A percentile compares a stretch with the other conserved stretches of the same genome.
These are phyloP conservation scores for Drosophila sulfurigaster DNA, from an alignment of 1,140 invertebrate species.

Conservation along the genomic window DNA sequence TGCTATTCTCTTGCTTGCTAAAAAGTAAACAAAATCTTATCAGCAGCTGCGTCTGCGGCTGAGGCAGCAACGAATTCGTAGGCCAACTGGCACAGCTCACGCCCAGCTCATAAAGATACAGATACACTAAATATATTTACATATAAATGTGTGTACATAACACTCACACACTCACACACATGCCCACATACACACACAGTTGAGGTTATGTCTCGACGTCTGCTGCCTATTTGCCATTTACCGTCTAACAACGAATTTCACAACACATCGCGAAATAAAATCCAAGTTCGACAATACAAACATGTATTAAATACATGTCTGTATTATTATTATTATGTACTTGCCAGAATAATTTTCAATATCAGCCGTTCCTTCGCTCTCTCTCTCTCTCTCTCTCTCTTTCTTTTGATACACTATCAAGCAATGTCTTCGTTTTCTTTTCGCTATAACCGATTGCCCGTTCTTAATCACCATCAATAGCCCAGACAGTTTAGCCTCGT, in stretches of 20 bases:
- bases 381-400: too few relatives aligned
- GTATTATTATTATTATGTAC: not conserved
- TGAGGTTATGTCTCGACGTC: conserved; percentile 38
- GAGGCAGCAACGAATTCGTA: conserved; percentile 12
- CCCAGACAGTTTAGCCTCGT: too few relatives aligned
- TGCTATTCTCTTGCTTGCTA: conserved; percentile 4
- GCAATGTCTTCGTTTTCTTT: not conserved
- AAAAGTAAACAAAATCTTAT: conserved; percentile 66
- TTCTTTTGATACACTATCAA: not conserved
- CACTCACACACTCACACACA: not conserved
- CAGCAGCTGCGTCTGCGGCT: conserved; percentile 17
- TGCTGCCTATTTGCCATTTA: conserved; percentile 37
- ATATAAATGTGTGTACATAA: conserved; percentile 9
- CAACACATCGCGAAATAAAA: conserved; percentile 44
- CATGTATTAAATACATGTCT: not conserved
- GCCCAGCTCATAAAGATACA: conserved; percentile 58
- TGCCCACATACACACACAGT: conserved; percentile 10
- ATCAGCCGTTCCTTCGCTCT: not conserved
- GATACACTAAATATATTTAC: conserved; percentile 39
- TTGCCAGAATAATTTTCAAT: conserved; percentile 1
- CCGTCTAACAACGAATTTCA: conserved; percentile 37
- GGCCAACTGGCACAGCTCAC: conserved; percentile 50
- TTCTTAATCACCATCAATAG: too few relatives aligned
- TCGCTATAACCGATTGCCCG: too few relatives aligned
- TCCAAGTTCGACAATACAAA: not conserved